Evolutionary conservation across 2,797 vertebrate genomes (phyloP).

Genomic region (Sebastes kiyomatsui): DNA sequence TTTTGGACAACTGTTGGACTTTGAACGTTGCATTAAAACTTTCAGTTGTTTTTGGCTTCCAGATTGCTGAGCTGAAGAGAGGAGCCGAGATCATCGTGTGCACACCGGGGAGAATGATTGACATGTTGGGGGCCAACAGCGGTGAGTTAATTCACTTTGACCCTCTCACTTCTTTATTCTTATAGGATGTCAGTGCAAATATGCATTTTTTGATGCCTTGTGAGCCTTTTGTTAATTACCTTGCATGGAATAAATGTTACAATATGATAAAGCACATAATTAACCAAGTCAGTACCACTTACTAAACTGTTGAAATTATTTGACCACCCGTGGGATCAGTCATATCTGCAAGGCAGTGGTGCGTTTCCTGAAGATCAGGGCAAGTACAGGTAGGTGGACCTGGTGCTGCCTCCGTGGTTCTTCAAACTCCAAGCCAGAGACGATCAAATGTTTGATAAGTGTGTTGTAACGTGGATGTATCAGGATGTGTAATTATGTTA

Average conservation of each 20-base stretch:
- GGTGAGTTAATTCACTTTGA: conserved; percentile 84
- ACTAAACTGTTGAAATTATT: conserved; percentile 98
- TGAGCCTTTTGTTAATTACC: conserved; percentile 14
- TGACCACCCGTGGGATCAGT: conserved; percentile 90
- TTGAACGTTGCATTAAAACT: not conserved
- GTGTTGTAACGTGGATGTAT: not conserved
- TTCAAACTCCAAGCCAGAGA: conserved; percentile 16
- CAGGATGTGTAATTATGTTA: conserved; percentile 6
- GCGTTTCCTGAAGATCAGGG: conserved; percentile 91
- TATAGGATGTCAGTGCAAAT: not conserved
- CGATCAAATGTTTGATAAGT: conserved; percentile 1
- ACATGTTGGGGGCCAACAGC: conserved; percentile 99
- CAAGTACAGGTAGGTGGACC: conserved; percentile 90
- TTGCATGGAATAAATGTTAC: conserved; percentile 61
- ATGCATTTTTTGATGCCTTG: not conserved
- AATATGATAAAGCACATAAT: conserved; percentile 41
- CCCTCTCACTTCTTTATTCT: not conserved
- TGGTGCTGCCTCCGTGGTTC: conserved; percentile 52
- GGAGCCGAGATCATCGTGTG: conserved; percentile 99
- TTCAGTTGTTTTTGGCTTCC: not conserved
- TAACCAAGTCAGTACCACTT: conserved; percentile 68
- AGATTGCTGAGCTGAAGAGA: conserved; percentile 99
- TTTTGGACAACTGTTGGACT: no score
- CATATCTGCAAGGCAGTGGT: conserved; percentile 89
- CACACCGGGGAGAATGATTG: conserved; percentile 98